Evolutionary conservation across 2,888 invertebrate species (phyloP).

Genomic region (Lamellibrachia columna): DNA sequence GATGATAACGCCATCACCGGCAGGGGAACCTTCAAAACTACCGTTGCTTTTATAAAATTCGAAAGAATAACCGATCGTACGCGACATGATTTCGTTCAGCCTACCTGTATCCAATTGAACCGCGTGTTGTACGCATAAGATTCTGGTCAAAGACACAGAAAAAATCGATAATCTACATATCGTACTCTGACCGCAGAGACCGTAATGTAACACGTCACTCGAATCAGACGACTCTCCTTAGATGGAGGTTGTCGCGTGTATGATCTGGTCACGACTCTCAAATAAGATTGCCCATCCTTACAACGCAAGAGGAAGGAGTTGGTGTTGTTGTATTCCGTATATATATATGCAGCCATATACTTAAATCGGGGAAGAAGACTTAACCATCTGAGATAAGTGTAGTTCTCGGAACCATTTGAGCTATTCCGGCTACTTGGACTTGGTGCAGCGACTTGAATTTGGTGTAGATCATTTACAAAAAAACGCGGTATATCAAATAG

Average conservation of each 20-base stretch:
- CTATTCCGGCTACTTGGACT: too few relatives aligned
- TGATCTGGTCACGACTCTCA: not conserved
- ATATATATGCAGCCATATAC: not conserved
- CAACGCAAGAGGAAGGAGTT: not conserved
- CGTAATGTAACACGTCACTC: not conserved
- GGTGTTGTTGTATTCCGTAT: not conserved
- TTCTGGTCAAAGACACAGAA: not conserved
- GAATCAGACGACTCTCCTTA: slow-evolving; percentile 2
- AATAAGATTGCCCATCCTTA: not conserved
- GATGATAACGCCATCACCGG: not conserved
- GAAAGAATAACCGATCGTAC: not conserved
- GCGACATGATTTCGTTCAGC: slow-evolving; percentile 6
- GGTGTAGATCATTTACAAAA: too few relatives aligned
- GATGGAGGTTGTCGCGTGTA: slow-evolving; percentile 9
- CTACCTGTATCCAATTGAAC: slow-evolving; percentile 6
- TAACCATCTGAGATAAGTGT: too few relatives aligned
- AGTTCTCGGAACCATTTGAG: too few relatives aligned
- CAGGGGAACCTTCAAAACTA: not conserved
- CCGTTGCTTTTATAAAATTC: not conserved
- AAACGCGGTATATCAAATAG: too few relatives aligned
- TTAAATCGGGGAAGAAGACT: not conserved
- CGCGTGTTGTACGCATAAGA: not conserved
- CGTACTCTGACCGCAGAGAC: not conserved
- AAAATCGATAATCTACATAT: not conserved
- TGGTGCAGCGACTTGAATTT: too few relatives aligned